Conservation (phyloP, 2,113 vertebrate species). For the Actenoides hombroni region DNA sequence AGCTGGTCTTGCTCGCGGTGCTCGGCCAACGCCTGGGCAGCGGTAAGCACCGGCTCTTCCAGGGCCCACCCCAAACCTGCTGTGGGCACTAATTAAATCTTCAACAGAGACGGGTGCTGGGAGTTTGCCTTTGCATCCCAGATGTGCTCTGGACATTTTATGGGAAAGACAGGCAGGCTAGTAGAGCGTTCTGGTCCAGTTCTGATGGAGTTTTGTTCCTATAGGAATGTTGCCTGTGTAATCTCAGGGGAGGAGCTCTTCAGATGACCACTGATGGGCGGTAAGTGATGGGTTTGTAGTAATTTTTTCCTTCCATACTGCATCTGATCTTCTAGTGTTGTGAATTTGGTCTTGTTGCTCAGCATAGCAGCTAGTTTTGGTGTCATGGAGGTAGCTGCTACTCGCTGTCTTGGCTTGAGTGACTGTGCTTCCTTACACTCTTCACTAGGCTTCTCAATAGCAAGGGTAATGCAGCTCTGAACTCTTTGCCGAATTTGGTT, state of each 20-base stretch:
- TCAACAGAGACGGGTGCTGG: neutral
- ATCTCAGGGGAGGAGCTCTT: constrained; percentile 91
- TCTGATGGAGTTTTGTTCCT: constrained; percentile 1
- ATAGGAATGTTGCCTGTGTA: constrained; percentile 95
- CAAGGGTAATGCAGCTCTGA: neutral
- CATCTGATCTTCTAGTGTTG: neutral
- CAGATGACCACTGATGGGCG: constrained; percentile 88
- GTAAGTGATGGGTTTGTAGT: constrained; percentile 52
- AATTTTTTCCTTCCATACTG: neutral
- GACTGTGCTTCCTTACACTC: neutral
- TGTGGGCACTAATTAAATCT: neutral
- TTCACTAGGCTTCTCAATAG: neutral
- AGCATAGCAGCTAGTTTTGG: neutral
- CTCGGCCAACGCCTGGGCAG: constrained; percentile 81
- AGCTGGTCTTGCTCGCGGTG: constrained; percentile 92
- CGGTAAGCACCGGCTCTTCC: constrained; percentile 73
- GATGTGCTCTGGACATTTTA: accelerated
- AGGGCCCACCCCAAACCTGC: neutral
- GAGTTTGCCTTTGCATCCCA: neutral
- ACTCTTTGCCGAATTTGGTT: neutral
- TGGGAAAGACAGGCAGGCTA: neutral
- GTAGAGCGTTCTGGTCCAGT: neutral
- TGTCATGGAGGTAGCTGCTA: neutral
- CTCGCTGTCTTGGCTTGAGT: accelerated
- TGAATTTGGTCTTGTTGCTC: neutral